Base-by-base conservation (phyloP, 2,113 vertebrate species). In the Nerophis ophidion region DNA sequence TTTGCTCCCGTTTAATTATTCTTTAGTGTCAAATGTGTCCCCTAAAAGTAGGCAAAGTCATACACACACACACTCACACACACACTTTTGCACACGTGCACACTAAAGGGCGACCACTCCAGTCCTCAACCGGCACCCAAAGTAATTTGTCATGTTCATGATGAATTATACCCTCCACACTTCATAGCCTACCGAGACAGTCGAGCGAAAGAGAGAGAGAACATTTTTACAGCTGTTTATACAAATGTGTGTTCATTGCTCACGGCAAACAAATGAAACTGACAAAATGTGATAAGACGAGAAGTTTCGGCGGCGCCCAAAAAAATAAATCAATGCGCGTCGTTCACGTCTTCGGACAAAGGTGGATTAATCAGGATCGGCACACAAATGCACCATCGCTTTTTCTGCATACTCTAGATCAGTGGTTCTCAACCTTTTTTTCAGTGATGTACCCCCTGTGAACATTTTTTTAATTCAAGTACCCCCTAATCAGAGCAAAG, bases 81-180 rank as follows among this genome's bases (percentile, higher is more conserved):
- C 15, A 49, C 52, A 42, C 26, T 26, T 26, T 26, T 26, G 26
- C 26, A 26, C 26, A 26, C 26, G 26, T 26, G 26, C 48, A 48
- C 56, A 57, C 63, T 53, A 26, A 51, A 12, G 2, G 15, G 6
- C 19, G 5, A 68, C 70, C 65, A 69, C 64, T 72, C 63, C 45
- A 48, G 63, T 76, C 51, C 71, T 75, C 72, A 75, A 71, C 9
- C 65, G 68, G 57, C 38, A 70, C 74, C 84, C 51, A 68, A 66
- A 80, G 81, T 81, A 71, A 86, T 87, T 85, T 84, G 82, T 86
- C 84, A 86, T 78, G 76, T 79, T 82, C 61, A 71, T 87, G 81
- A 88, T 85, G 59, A 87, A 87, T 87, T 81, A 84, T 75, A 81
- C 57, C 80, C 72, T 80, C 71, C 76, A 46, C 68, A 79, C 70